These are phyloP conservation scores for Diarsia brunnea DNA, from an alignment of 2,888 invertebrate species.

Conservation along the genomic window DNA sequence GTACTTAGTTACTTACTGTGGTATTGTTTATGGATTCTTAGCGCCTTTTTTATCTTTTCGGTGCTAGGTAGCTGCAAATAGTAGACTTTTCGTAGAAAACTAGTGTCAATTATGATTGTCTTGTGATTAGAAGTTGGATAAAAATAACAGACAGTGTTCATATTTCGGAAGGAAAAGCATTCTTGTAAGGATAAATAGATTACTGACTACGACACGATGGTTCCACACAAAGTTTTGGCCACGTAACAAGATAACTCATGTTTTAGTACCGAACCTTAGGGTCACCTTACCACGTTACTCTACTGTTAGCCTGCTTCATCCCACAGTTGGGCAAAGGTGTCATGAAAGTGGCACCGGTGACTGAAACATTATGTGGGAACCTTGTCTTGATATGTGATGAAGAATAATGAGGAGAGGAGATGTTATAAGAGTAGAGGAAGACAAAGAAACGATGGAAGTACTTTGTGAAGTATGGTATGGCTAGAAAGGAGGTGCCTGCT, in stretches of 20 bases:
- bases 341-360: background rate
- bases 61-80: background rate
- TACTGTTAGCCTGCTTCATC: too few species aligned
- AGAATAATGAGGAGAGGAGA: background rate
- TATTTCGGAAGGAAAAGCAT: background rate
- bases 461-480: background rate
- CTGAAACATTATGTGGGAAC: background rate
- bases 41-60: background rate
- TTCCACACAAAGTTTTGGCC: background rate
- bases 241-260: too few species aligned
- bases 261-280: too few species aligned
- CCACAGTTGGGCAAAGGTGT: too few species aligned
- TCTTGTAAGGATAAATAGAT: background rate
- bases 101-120: background rate
- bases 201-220: background rate
- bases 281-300: too few species aligned
- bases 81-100: background rate
- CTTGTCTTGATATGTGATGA: background rate
- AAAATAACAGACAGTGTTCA: background rate
- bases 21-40: conserved; percentile 16
- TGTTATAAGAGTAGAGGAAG: background rate
- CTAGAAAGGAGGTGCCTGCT: background rate
- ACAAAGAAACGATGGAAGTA: background rate
- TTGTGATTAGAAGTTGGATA: background rate
- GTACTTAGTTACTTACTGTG: background rate